phyloP scores from a whole-genome alignment of 1,140 invertebrate genomes.

The Scaptomyza hsui region DNA sequence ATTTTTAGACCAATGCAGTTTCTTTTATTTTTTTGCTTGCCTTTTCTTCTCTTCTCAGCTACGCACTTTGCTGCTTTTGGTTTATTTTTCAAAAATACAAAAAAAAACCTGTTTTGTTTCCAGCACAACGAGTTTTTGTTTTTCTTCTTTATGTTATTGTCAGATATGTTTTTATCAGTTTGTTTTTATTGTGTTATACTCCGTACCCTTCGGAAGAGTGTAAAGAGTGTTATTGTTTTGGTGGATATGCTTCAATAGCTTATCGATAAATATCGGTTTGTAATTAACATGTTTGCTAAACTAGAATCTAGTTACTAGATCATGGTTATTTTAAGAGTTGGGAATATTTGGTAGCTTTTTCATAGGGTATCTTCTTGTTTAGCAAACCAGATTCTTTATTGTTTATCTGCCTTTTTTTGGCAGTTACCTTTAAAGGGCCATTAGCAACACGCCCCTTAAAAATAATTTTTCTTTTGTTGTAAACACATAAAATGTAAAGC shows the following conservation, averaged over 20 bases:
- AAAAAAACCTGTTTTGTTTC: constrained; percentile 52
- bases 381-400: neutral
- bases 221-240: too few relatives aligned
- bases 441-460: constrained; percentile 14
- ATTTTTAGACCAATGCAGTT: constrained; percentile 31
- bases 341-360: too few relatives aligned
- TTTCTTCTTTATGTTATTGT: constrained; percentile 24
- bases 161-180: constrained; percentile 38
- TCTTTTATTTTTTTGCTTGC: neutral
- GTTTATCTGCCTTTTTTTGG: constrained; percentile 23
- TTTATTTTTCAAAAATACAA: constrained; percentile 45
- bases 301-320: too few relatives aligned
- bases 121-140: constrained; percentile 60
- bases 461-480: constrained; percentile 37
- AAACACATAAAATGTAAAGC: constrained; percentile 39
- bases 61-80: constrained; percentile 32
- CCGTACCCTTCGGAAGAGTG: neutral
- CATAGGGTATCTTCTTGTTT: neutral
- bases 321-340: too few relatives aligned
- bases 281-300: too few relatives aligned
- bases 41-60: constrained; percentile 1
- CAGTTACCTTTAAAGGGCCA: constrained; percentile 8
- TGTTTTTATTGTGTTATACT: constrained; percentile 30
- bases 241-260: neutral
- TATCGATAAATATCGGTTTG: too few relatives aligned